These are phyloP conservation scores for Calameuta idolon DNA, from an alignment of 2,888 invertebrate species.

Conservation along the genomic window DNA sequence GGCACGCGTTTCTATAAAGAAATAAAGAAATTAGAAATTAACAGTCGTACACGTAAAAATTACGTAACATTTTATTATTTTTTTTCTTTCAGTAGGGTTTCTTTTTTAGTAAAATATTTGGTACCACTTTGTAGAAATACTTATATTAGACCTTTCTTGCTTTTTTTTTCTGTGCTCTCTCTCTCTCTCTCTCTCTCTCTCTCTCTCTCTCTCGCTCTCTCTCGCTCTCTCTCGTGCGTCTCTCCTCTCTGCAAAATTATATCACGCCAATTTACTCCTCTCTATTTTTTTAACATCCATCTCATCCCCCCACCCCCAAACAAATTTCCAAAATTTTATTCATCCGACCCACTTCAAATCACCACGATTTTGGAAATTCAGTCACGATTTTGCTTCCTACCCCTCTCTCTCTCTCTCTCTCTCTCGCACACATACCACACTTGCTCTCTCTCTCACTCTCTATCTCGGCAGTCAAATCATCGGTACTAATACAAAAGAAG, in stretches of 20 bases:
- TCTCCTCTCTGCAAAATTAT: conserved; percentile 6
- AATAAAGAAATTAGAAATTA: conserved; percentile 42
- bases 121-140: conserved; percentile 54
- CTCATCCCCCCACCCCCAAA: not conserved
- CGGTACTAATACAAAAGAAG: conserved; percentile 39
- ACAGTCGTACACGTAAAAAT: conserved; percentile 52
- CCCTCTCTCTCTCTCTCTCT: not conserved
- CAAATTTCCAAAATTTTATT: too few relatives aligned
- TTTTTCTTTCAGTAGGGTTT: conserved; percentile 40
- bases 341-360: too few relatives aligned
- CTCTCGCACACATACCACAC: conserved; percentile 8
- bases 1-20: conserved; percentile 9
- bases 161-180: not conserved
- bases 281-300: conserved; percentile 11
- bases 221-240: conserved; percentile 13
- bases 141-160: conserved; percentile 40
- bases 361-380: not conserved
- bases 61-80: conserved; percentile 60
- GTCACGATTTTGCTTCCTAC: not conserved
- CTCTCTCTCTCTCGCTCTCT: conserved; percentile 12
- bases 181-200: too few relatives aligned
- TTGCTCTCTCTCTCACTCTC: conserved; percentile 4
- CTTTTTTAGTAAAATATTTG: conserved; percentile 58
- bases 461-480: conserved; percentile 35
- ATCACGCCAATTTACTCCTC: conserved; percentile 8